Conservation (phyloP, 2,113 vertebrate species). For the Albula goreensis region DNA sequence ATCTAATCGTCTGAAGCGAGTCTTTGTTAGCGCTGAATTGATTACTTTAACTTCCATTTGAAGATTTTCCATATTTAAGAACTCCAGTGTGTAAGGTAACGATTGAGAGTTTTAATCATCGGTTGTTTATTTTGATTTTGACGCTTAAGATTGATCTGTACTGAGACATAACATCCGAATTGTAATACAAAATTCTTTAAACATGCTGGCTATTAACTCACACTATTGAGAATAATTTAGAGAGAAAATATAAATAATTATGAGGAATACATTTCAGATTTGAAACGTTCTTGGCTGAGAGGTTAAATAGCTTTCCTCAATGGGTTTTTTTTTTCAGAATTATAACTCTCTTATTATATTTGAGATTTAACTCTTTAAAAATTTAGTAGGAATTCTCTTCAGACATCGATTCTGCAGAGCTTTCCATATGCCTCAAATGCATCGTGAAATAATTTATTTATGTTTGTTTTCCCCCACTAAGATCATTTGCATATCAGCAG, state of each 20-base stretch:
- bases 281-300: slow-evolving; percentile 30
- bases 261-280: slow-evolving; percentile 48
- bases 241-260: slow-evolving; percentile 36
- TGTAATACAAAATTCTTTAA: slow-evolving; percentile 65
- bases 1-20: neutral
- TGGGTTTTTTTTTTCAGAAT: slow-evolving; percentile 47
- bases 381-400: slow-evolving; percentile 57
- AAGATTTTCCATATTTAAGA: slow-evolving; percentile 62
- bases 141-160: slow-evolving; percentile 64
- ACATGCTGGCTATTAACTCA: slow-evolving; percentile 52
- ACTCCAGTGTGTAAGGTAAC: slow-evolving; percentile 48
- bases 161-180: slow-evolving; percentile 54
- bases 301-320: slow-evolving; percentile 48
- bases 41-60: slow-evolving; percentile 52
- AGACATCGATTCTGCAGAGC: slow-evolving; percentile 54
- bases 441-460: slow-evolving; percentile 63
- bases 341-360: slow-evolving; percentile 57
- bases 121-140: slow-evolving; percentile 68
- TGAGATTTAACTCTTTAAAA: slow-evolving; percentile 48
- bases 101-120: slow-evolving; percentile 60
- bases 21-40: neutral
- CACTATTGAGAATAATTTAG: slow-evolving; percentile 40
- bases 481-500: slow-evolving; percentile 66
- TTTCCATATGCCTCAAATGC: slow-evolving; percentile 63
- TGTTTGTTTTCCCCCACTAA: slow-evolving; percentile 59